phyloP scores from a whole-genome alignment of 2,113 vertebrate species.

The Spizaetus ornatus region DNA sequence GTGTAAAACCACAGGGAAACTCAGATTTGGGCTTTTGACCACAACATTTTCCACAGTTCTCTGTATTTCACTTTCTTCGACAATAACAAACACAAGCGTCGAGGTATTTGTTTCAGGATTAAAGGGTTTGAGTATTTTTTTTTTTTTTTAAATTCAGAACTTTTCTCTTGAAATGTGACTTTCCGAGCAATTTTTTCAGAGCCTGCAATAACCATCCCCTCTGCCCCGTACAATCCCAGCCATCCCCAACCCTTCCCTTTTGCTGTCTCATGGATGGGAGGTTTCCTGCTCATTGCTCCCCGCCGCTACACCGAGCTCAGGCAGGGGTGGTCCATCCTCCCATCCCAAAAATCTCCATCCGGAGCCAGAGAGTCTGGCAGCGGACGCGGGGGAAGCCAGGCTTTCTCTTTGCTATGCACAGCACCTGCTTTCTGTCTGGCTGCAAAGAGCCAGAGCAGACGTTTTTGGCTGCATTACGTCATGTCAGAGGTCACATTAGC shows the following conservation, averaged over 20 bases:
- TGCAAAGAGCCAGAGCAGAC: background rate
- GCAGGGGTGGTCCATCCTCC: background rate
- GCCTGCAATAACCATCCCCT: background rate
- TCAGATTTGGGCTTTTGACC: background rate
- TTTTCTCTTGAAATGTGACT: background rate
- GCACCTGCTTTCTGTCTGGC: slow-evolving; percentile 31
- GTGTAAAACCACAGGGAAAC: background rate
- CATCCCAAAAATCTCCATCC: background rate
- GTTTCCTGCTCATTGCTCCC: background rate
- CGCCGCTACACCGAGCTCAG: accelerated
- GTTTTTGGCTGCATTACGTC: slow-evolving; percentile 10
- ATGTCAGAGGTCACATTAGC: slow-evolving; percentile 45
- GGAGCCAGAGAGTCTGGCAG: background rate
- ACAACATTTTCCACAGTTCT: background rate
- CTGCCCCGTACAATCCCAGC: accelerated
- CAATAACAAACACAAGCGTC: background rate
- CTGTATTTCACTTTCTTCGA: background rate
- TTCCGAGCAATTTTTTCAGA: background rate
- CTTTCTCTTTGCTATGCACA: slow-evolving; percentile 29
- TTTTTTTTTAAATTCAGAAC: background rate
- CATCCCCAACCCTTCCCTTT: background rate
- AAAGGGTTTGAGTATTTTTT: accelerated
- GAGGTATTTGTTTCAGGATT: background rate
- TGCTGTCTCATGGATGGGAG: background rate
- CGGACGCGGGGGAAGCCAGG: background rate